Conservation (phyloP, 2,888 invertebrate species). For the Pristionchus entomophagus region DNA sequence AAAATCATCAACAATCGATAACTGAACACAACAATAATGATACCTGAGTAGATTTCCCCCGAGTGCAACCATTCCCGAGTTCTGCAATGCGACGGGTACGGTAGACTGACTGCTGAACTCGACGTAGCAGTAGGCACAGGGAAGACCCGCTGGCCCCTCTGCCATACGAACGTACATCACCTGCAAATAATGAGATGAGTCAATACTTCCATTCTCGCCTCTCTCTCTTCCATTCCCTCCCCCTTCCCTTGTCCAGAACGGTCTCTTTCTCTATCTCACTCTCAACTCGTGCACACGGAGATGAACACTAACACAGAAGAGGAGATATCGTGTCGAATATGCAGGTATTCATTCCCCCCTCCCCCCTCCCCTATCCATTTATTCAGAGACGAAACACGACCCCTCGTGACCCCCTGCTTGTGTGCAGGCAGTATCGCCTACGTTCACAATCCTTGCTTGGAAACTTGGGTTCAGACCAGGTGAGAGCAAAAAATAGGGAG, state of each 20-base stretch:
- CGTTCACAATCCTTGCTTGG: conserved; percentile 58
- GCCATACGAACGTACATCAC: conserved; percentile 95
- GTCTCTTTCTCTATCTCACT: background rate
- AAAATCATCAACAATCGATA: background rate
- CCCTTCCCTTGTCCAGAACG: background rate
- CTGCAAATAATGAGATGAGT: conserved; percentile 77
- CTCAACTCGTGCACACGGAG: background rate
- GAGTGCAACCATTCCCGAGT: conserved; percentile 81
- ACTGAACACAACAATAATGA: background rate
- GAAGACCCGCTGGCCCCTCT: conserved; percentile 83
- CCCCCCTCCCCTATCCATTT: background rate
- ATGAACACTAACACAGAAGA: conserved; percentile 29
- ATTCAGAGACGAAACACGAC: conserved; percentile 19
- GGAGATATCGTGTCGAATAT: conserved; percentile 30
- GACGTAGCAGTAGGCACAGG: conserved; percentile 85
- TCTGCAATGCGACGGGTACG: conserved; percentile 86
- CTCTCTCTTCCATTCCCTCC: background rate
- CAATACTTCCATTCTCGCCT: background rate
- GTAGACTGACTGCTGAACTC: conserved; percentile 94
- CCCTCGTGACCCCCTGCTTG: conserved; percentile 57
- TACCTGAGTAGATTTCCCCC: conserved; percentile 41
- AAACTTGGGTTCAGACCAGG: conserved; percentile 58
- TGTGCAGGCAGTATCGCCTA: conserved; percentile 58
- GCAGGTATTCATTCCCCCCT: background rate
- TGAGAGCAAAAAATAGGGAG: background rate